Percentiles rank a stretch among this genome's conserved stretches.
These are phyloP conservation scores for Cheirogaleus medius DNA, from an alignment of 2,113 vertebrate species.

Conservation along the genomic window DNA sequence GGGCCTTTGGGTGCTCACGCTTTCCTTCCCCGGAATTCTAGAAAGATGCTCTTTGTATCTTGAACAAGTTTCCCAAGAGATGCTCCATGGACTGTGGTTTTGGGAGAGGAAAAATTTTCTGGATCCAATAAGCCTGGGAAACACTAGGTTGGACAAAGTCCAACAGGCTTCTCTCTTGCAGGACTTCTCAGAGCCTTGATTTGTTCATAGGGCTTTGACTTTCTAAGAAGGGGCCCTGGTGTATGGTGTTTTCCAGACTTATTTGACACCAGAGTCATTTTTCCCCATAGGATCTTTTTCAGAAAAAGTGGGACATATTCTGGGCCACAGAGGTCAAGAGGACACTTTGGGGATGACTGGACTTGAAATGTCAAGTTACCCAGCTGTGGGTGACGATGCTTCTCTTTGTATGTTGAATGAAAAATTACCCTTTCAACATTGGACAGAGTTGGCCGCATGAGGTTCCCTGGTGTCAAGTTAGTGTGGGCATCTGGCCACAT, in stretches of 20 bases:
- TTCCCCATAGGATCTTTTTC: neutral
- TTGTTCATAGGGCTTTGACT: neutral
- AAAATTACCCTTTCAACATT: neutral
- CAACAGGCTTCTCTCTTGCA: neutral
- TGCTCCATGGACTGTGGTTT: neutral
- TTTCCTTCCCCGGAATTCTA: neutral
- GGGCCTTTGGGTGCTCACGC: neutral
- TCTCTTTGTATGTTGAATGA: neutral
- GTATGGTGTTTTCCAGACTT: neutral
- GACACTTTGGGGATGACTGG: neutral
- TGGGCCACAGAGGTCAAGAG: neutral
- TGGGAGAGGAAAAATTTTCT: neutral
- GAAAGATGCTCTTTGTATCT: neutral
- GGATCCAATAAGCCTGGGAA: neutral
- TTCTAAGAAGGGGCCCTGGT: neutral
- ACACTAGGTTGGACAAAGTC: neutral
- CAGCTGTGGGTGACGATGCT: neutral
- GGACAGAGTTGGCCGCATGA: rapidly evolving
- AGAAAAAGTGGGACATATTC: neutral
- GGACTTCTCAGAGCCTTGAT: neutral
- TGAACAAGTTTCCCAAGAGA: neutral
- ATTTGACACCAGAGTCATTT: neutral
- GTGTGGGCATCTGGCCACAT: neutral
- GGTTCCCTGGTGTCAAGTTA: neutral
- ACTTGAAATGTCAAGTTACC: neutral